Conservation (phyloP, 2,113 vertebrate species). For the Narcine bancroftii region DNA sequence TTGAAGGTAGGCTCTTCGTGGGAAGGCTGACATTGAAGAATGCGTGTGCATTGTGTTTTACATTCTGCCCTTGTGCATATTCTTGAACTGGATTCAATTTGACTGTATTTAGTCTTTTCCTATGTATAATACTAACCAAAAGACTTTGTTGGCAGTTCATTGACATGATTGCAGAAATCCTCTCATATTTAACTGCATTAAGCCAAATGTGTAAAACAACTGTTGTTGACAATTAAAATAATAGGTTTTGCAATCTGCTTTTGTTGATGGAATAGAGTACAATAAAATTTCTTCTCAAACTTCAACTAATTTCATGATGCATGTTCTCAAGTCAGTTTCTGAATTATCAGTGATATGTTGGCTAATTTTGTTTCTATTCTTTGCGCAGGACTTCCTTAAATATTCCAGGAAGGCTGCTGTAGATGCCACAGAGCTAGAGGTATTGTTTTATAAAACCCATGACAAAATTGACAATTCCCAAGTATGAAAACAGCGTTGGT, state of each 20-base stretch:
- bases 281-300: not conserved
- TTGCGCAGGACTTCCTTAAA: conserved; percentile 82
- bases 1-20: conserved; percentile 71
- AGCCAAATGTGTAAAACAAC: not conserved
- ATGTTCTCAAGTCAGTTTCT: not conserved
- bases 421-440: conserved; percentile 85
- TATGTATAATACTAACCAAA: not conserved
- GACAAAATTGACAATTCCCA: not conserved
- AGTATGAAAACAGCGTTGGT: not conserved
- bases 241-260: not conserved
- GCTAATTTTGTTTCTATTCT: conserved; percentile 7
- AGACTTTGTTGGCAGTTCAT: not conserved
- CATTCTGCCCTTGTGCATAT: not conserved
- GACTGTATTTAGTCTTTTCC: not conserved
- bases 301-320: not conserved
- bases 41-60: not conserved
- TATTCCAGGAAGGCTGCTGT: conserved; percentile 87
- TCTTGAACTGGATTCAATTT: not conserved
- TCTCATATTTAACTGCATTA: not conserved
- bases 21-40: not conserved
- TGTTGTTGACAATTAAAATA: not conserved
- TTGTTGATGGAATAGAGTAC: not conserved
- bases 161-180: not conserved
- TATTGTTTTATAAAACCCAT: conserved; percentile 46
- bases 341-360: not conserved